Conservation (phyloP, 2,797 vertebrate genomes). For the Borostomias antarcticus region DNA sequence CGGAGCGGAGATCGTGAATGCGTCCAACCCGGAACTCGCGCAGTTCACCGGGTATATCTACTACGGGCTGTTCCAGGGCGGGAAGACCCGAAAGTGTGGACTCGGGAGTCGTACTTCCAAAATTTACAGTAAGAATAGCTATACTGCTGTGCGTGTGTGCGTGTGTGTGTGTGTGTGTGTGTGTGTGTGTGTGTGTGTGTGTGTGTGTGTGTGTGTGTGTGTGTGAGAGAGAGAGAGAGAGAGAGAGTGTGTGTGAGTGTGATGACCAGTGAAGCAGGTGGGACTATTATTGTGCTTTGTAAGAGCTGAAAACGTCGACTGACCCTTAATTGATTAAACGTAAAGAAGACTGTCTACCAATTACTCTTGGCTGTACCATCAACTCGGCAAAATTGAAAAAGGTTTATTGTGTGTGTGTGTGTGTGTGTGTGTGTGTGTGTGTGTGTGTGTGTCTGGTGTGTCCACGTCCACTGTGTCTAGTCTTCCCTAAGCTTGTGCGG, state of each 20-base stretch:
- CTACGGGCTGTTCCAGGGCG: slow-evolving; percentile 90
- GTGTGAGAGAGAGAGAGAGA: no score
- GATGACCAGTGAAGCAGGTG: not conserved
- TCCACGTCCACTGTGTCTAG: no score
- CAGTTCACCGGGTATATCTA: slow-evolving; percentile 92
- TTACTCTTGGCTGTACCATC: no score
- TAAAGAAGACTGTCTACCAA: no score
- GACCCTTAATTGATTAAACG: not conserved
- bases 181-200: not conserved
- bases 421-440: slow-evolving; percentile 19
- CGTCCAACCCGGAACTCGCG: slow-evolving; percentile 86
- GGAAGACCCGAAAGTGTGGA: slow-evolving; percentile 90
- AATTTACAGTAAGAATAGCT: slow-evolving; percentile 85
- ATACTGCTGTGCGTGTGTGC: slow-evolving; percentile 1
- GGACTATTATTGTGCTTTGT: no score
- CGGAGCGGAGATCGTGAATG: slow-evolving; percentile 92
- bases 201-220: slow-evolving; percentile 4
- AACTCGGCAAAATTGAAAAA: no score
- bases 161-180: not conserved
- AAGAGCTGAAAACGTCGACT: not conserved
- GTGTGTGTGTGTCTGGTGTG: no score
- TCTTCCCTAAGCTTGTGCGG: slow-evolving; percentile 91
- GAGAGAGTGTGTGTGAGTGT: not conserved
- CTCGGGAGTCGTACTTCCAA: slow-evolving; percentile 85
- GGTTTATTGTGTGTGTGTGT: no score